These are phyloP conservation scores for Argyresthia albistria DNA, from an alignment of 2,888 invertebrate genomes.

Conservation along the genomic window DNA sequence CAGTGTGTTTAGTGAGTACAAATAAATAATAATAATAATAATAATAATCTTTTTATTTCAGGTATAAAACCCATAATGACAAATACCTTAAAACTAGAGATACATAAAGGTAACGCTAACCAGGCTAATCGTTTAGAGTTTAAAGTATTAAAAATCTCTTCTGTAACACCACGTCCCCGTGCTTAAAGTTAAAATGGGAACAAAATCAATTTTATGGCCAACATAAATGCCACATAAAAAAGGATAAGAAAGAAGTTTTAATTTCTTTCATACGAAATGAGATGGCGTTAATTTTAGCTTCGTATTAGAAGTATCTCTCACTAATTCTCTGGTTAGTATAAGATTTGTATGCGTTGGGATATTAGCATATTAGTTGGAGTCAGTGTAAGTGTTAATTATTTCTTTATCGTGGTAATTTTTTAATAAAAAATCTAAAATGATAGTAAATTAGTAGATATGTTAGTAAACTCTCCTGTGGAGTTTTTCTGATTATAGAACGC, in stretches of 20 bases:
- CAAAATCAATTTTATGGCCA: conserved; percentile 49
- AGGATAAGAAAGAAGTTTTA: conserved; percentile 63
- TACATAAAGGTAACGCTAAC: no score
- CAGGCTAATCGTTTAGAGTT: neutral
- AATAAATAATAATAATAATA: no score
- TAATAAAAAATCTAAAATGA: no score
- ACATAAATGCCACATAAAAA: conserved; percentile 69
- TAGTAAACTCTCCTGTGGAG: no score
- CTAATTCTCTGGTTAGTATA: conserved; percentile 61
- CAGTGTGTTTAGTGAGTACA: neutral
- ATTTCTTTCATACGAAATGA: conserved; percentile 36
- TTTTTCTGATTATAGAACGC: no score
- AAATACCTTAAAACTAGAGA: no score
- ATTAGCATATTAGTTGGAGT: neutral
- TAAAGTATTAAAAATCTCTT: neutral
- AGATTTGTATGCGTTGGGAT: conserved; percentile 27
- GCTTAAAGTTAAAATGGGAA: conserved; percentile 46
- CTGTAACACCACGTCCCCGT: neutral
- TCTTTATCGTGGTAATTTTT: no score
- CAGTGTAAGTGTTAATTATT: no score
- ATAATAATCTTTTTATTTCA: no score
- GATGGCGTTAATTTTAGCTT: conserved; percentile 62
- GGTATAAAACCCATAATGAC: no score
- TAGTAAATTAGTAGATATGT: no score
- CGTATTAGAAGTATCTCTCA: conserved; percentile 14